phyloP scores from a whole-genome alignment of 2,113 vertebrate genomes.

The Scopus umbretta region DNA sequence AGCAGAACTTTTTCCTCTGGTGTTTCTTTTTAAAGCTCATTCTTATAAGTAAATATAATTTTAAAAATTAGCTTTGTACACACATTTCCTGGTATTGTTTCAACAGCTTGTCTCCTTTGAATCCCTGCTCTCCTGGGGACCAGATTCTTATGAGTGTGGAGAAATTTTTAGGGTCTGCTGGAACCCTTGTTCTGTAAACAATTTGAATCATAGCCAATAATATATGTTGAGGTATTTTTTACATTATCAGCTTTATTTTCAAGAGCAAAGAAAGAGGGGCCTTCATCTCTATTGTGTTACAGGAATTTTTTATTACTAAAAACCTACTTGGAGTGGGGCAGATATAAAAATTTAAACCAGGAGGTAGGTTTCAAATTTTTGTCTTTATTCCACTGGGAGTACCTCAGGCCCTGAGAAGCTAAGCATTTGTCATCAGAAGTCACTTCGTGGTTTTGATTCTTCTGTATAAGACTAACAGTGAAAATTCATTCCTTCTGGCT shows the following conservation, averaged over 20 bases:
- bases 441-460: neutral
- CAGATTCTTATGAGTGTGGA: neutral
- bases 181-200: neutral
- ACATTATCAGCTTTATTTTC: neutral
- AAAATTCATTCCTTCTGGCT: neutral
- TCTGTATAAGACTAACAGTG: neutral
- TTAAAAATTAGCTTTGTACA: neutral
- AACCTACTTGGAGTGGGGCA: neutral
- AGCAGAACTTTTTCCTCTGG: neutral
- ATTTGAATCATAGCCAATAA: neutral
- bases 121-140: neutral
- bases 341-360: neutral
- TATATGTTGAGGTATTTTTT: neutral
- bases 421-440: neutral
- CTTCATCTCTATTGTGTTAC: neutral
- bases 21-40: neutral
- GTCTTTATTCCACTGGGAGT: neutral
- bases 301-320: neutral
- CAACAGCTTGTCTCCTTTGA: neutral
- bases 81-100: neutral
- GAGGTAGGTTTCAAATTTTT: neutral
- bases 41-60: neutral
- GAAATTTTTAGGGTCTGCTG: neutral
- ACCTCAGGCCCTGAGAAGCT: neutral
- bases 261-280: neutral